Evolutionary conservation across 2,888 invertebrate species (phyloP).

Genomic region (Caenorhabditis sp.): DNA sequence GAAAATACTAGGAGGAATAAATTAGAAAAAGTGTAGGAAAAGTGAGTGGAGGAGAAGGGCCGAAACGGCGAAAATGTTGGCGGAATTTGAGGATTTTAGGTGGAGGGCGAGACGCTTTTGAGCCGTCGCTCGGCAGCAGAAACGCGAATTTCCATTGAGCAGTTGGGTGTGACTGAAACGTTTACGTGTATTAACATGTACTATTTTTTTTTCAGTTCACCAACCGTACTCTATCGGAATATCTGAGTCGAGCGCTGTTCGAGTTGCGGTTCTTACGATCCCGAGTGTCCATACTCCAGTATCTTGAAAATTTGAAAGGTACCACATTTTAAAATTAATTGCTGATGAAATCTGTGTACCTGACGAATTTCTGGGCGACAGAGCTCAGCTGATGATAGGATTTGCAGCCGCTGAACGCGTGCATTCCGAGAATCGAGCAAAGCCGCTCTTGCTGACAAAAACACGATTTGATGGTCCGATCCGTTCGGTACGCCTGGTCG

Average conservation of each 20-base stretch:
- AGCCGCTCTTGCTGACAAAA: slow-evolving; percentile 59
- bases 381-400: slow-evolving; percentile 59
- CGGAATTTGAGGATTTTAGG: slow-evolving; percentile 24
- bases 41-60: background rate
- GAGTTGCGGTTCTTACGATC: slow-evolving; percentile 57
- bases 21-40: background rate
- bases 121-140: slow-evolving; percentile 59
- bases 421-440: slow-evolving; percentile 65
- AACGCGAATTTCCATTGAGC: slow-evolving; percentile 63
- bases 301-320: too few species aligned
- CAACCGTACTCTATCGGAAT: slow-evolving; percentile 38
- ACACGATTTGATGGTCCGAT: slow-evolving; percentile 60
- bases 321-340: too few species aligned
- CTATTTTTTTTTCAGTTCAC: background rate
- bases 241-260: slow-evolving; percentile 42
- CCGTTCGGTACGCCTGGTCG: slow-evolving; percentile 45
- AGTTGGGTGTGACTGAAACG: slow-evolving; percentile 65
- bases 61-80: too few species aligned
- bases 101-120: slow-evolving; percentile 46
- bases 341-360: too few species aligned
- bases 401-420: slow-evolving; percentile 61
- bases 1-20: too few species aligned
- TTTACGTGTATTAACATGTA: background rate
- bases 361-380: slow-evolving; percentile 58
- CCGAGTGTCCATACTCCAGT: slow-evolving; percentile 60